These are phyloP conservation scores for Enteromius mattozi DNA, from an alignment of 2,797 vertebrate species.

Conservation along the genomic window DNA sequence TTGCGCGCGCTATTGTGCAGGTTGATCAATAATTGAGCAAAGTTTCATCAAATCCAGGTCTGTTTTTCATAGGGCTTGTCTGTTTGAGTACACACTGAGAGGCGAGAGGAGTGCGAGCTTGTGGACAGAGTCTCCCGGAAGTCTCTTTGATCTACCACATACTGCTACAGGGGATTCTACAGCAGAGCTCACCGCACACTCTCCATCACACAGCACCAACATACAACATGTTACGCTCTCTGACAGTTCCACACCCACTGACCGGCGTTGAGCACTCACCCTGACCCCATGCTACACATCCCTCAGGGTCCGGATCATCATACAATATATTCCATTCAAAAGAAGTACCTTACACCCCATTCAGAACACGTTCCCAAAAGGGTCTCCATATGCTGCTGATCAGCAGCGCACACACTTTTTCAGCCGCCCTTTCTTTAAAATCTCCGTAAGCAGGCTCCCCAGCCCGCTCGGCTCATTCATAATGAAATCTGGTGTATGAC, in stretches of 20 bases:
- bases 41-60: slow-evolving; percentile 72
- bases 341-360: neutral
- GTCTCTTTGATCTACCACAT: slow-evolving; percentile 61
- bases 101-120: slow-evolving; percentile 41
- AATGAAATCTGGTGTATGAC: slow-evolving; percentile 65
- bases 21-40: slow-evolving; percentile 78
- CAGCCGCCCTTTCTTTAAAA: neutral
- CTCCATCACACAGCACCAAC: slow-evolving; percentile 16
- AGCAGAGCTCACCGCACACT: slow-evolving; percentile 4
- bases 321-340: neutral
- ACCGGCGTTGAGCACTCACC: neutral
- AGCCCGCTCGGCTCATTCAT: slow-evolving; percentile 68
- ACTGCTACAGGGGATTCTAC: slow-evolving; percentile 55
- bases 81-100: slow-evolving; percentile 61
- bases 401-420: neutral
- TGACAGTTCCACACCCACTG: neutral
- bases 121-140: slow-evolving; percentile 55
- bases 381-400: slow-evolving; percentile 10
- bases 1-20: slow-evolving; percentile 61
- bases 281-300: neutral
- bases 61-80: slow-evolving; percentile 69
- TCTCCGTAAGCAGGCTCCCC: neutral
- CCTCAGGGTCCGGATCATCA: neutral
- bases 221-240: slow-evolving; percentile 24
- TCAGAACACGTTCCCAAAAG: neutral